Percentiles rank a stretch among this genome's conserved stretches.
phyloP scores from a whole-genome alignment of 1,140 invertebrate species.

The Bursaphelenchus mucronatus region DNA sequence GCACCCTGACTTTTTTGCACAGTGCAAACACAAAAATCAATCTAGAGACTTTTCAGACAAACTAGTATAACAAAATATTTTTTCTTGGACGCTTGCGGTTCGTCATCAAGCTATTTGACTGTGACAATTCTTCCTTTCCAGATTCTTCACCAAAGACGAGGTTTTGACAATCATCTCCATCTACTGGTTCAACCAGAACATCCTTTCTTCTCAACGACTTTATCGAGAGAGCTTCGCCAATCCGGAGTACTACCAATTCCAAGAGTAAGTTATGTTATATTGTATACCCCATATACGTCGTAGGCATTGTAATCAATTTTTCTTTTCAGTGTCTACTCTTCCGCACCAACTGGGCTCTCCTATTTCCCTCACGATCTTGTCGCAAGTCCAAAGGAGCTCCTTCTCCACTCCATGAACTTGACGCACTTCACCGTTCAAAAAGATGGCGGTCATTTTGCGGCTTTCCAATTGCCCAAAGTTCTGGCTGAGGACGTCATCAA shows the following conservation, averaged over 20 bases:
- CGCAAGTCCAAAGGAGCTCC: slow-evolving; percentile 25
- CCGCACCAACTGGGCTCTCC: slow-evolving; percentile 39
- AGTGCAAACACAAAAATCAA: too few relatives aligned
- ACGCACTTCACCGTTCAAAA: slow-evolving; percentile 36
- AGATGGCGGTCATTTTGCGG: slow-evolving; percentile 46
- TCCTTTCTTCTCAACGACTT: slow-evolving; percentile 73
- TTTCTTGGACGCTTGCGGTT: too few relatives aligned
- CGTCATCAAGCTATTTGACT: too few relatives aligned
- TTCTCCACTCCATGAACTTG: slow-evolving; percentile 23
- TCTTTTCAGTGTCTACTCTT: slow-evolving; percentile 21
- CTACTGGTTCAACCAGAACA: slow-evolving; percentile 74
- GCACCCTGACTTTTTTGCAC: too few relatives aligned
- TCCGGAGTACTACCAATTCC: slow-evolving; percentile 4
- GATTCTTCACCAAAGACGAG: slow-evolving; percentile 69
- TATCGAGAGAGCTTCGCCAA: slow-evolving; percentile 65
- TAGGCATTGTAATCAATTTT: too few relatives aligned
- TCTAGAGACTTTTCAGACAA: too few relatives aligned
- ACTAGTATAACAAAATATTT: too few relatives aligned
- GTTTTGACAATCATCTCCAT: slow-evolving; percentile 80
- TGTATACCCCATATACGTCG: too few relatives aligned
- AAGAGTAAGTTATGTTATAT: background rate
- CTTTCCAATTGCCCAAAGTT: slow-evolving; percentile 36
- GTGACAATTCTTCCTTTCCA: too few relatives aligned
- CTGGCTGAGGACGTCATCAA: slow-evolving; percentile 36
- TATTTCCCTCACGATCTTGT: slow-evolving; percentile 39